phyloP scores from a whole-genome alignment of 2,113 vertebrate species.

The Lasiurus borealis region DNA sequence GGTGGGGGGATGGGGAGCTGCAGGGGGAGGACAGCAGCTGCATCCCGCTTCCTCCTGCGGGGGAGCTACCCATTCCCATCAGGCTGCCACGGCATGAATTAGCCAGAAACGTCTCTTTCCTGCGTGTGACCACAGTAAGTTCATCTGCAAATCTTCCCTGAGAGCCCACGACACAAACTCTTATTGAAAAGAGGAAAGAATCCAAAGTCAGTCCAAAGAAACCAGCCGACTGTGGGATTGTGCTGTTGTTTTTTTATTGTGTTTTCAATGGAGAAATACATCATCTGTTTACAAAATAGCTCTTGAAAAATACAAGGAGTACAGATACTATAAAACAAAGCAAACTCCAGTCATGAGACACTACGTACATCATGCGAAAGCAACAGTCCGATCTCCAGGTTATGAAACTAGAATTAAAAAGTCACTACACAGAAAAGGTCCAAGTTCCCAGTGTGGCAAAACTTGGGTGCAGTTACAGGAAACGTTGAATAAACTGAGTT shows the following conservation, averaged over 20 bases:
- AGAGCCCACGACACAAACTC: not conserved
- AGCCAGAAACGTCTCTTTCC: slow-evolving; percentile 17
- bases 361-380: slow-evolving; percentile 93
- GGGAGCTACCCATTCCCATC: not conserved
- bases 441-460: slow-evolving; percentile 90
- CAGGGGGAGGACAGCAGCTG: not conserved
- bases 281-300: slow-evolving; percentile 95
- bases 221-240: slow-evolving; percentile 86
- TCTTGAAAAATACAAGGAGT: slow-evolving; percentile 95
- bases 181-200: slow-evolving; percentile 9
- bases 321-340: slow-evolving; percentile 95
- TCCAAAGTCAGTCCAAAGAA: slow-evolving; percentile 80
- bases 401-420: slow-evolving; percentile 92
- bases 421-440: slow-evolving; percentile 91
- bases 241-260: slow-evolving; percentile 91
- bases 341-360: slow-evolving; percentile 93
- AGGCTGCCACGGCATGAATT: not conserved
- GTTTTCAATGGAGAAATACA: slow-evolving; percentile 95
- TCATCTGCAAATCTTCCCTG: not conserved
- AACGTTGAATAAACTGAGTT: slow-evolving; percentile 90
- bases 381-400: slow-evolving; percentile 92
- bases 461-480: slow-evolving; percentile 91
- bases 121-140: not conserved
- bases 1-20: no score
- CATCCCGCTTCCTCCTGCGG: not conserved